Evolutionary conservation across 1,140 invertebrate genomes (phyloP).

Genomic region (Pseudomyrmex flavicornis): DNA sequence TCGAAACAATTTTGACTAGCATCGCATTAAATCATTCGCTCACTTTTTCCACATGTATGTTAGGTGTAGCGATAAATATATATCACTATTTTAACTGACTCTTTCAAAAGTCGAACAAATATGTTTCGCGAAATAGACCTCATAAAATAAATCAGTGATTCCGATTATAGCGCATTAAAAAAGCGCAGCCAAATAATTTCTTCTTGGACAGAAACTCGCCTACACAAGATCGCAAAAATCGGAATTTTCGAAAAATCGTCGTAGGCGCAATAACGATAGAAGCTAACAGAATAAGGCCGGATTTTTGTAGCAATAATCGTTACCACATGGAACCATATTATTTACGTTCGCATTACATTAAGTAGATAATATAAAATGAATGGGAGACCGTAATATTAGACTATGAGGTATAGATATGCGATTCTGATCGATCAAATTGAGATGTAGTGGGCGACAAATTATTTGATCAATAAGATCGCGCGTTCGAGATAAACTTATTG

Average conservation of each 20-base stretch:
- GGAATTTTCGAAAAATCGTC: conserved; percentile 45
- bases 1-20: too few species aligned
- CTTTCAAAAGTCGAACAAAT: conserved; percentile 68
- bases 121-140: conserved; percentile 71
- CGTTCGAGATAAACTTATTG: conserved; percentile 36
- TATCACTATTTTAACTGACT: conserved; percentile 47
- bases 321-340: conserved; percentile 14
- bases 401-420: conserved; percentile 59
- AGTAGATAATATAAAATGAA: conserved; percentile 46
- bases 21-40: too few species aligned
- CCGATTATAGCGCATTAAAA: conserved; percentile 65
- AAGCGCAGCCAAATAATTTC: conserved; percentile 19
- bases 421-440: conserved; percentile 51
- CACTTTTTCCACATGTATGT: too few species aligned
- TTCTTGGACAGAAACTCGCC: conserved; percentile 28
- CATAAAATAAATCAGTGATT: conserved; percentile 64
- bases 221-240: conserved; percentile 60
- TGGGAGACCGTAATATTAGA: conserved; percentile 57
- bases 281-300: conserved; percentile 62
- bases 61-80: neutral
- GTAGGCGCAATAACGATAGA: conserved; percentile 52
- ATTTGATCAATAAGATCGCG: conserved; percentile 52
- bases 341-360: conserved; percentile 40
- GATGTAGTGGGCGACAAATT: conserved; percentile 40
- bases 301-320: conserved; percentile 53